Evolutionary conservation across 2,113 vertebrate species (phyloP), one percentile per base, ranked within the genome.

Genomic region (Galbula dea): DNA sequence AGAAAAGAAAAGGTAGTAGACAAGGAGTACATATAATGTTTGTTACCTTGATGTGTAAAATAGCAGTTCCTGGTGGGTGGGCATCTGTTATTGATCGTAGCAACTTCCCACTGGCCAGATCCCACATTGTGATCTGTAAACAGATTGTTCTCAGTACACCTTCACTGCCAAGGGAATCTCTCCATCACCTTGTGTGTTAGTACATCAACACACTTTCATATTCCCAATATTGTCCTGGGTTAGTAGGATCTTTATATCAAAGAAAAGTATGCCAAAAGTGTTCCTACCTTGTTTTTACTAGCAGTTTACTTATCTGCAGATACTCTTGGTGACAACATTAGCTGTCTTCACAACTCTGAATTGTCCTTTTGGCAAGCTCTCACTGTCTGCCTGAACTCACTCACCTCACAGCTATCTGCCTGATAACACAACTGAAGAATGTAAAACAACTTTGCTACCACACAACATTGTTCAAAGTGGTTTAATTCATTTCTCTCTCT

Each of bases 61-160:
- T 98, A 54, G 99, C 99, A 29, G 99, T 99, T 73, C 99, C 99
- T 52, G 99, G 99, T 66, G 99, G 99, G 90, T 99, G 99, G 49
- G 99, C 99, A 93, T 99, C 99, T 58, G 98, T 98, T 97, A 99
- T 99, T 9, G 98, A 99, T 87, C 99, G 97, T 24, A 99, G 97
- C 74, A 99, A 98, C 95, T 99, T 99, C 83, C 99, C 99, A 94
- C 98, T 99, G 94, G 99, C 99, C 90, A 99, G 97, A 97, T 99
- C 99, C 99, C 99, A 99, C 99, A 99, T 99, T 1, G 99, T 99
- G 94, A 99, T 99, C 99, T 99, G 84, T 30, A 97, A 93, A 43
- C n/a, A 94, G 71, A 97, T 8, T 88, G 74, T 90, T 93, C 91
- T 96, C 49, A 97, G 71, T 11, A 37, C 30, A 6, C 1, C 1